Evolutionary conservation across 2,113 vertebrate species (phyloP), one percentile per base, ranked within the genome.

Genomic region (Natator depressus): DNA sequence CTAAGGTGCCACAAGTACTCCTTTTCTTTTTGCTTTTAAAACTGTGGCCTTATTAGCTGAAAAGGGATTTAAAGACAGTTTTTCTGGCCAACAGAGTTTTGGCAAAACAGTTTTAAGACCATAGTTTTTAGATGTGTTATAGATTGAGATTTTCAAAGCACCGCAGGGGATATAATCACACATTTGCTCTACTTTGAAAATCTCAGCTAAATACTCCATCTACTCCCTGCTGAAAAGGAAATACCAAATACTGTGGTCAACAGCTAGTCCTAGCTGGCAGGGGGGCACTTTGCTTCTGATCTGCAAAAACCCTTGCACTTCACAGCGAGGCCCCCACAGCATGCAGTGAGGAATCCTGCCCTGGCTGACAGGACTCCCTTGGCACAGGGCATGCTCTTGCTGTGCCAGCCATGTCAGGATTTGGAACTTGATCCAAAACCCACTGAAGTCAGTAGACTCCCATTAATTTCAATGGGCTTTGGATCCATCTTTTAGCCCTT

Each of bases 241-340:
- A 6, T 17, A 16, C 31, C 1, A 0, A 27, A 9, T 38, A 42
- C 7, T 3, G 10, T 1, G 0, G 76, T 14, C 49, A 62, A 5
- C 10, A 16, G 16, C 27, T 19, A 57, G n/a, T 42, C 24, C 54
- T 0, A 31, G 76, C 31, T 10, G 76, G 51, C 1, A 0, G 35
- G 29, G 3, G 16, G 42, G 16, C 49, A 8, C 72, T 0, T 54
- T 55, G 10, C 69, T 24, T n/a, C 4, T 2, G 14, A 46, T 38
- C 24, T 82, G 47, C 11, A 76, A 38, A 38, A 29, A 3, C 3
- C 0, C 82, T 54, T 5, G 0, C 10, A 1, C 54, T 90, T 57
- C 86, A 10, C 1, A 0, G 0, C 7, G 12, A 19, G 59, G 24
- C 1, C 20, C 13, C 53, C 55, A 19, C 35, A 69, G 65, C 65